Evolutionary conservation across 2,888 invertebrate species (phyloP).

Genomic region (Malacosoma neustria): DNA sequence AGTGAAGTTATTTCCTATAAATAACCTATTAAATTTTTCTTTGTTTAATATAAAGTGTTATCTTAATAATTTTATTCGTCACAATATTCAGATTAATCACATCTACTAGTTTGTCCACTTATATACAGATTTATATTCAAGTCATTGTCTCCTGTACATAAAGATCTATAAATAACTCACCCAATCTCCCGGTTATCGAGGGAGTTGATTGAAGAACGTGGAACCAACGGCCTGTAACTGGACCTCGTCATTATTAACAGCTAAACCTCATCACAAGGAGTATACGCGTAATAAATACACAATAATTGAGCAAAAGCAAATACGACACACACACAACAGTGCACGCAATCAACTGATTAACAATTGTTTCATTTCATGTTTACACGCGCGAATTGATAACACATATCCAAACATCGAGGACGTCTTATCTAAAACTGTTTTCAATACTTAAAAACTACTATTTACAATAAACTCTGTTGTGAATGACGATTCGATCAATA

Average conservation of each 20-base stretch:
- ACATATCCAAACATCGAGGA: conserved; percentile 32
- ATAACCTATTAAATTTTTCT: too few relatives aligned
- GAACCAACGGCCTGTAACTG: conserved; percentile 59
- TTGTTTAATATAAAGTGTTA: too few relatives aligned
- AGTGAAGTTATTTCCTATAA: too few relatives aligned
- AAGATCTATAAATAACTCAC: conserved; percentile 30
- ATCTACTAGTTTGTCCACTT: too few relatives aligned
- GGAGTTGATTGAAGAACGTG: conserved; percentile 54
- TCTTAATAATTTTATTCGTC: too few relatives aligned
- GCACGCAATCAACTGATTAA: conserved; percentile 41
- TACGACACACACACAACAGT: conserved; percentile 34
- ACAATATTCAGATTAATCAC: too few relatives aligned
- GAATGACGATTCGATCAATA: conserved; percentile 51
- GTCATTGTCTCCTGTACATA: neutral
- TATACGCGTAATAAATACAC: conserved; percentile 7
- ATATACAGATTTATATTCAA: neutral
- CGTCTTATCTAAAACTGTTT: conserved; percentile 20
- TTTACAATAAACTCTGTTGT: conserved; percentile 32
- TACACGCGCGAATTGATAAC: conserved; percentile 27
- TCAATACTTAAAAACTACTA: conserved; percentile 34
- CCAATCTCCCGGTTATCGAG: conserved; percentile 51
- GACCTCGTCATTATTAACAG: conserved; percentile 53
- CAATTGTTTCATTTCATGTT: conserved; percentile 29
- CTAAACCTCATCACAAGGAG: conserved; percentile 17
- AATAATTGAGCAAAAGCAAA: conserved; percentile 30